Evolutionary conservation across 2,888 invertebrate genomes (phyloP), one percentile per base, ranked within the genome.

Genomic region (Meganola albula): DNA sequence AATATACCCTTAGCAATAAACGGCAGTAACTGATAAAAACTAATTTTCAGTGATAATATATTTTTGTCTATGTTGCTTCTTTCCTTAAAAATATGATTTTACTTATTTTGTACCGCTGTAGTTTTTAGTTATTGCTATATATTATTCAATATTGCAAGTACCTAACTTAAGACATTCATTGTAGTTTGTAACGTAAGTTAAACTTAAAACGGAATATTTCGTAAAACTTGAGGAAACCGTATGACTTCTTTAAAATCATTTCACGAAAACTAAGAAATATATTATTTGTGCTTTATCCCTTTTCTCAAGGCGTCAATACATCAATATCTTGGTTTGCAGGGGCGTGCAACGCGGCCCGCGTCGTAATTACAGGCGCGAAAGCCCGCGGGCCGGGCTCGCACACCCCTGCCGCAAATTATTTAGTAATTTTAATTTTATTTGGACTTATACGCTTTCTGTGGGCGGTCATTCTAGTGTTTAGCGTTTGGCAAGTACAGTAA

Each of bases 371-470:
- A 82, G 79, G 59, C 69, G 51, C 50, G 53, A 48, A 59, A 40
- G 62, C 65, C 79, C 70, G 67, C 71, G 64, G 75, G 74, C 74
- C 67, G 63, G 58, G 53, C 58, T 60, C 68, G 61, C 59, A 62
- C 64, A 58, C 69, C 69, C 71, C 67, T 65, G 63, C 62, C 60
- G 76, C 74, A 77, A 76, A 84, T 83, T 82, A 84, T 84, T 84
- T 83, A 77, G 74, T 78, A 68, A 74, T 72, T 75, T 78, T 78
- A 70, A 70, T 77, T 77, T 80, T 80, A 77, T 79, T 82, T 78
- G 73, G 66, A 77, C 74, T 76, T 76, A 70, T 63, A 55, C 58
- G 32, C 31, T 38, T 46, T 48, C 38, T 29, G 11, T 48, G 42
- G 44, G 54, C 58, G 63, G 58, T 62, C 53, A 50, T 57, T 61